phyloP scores from a whole-genome alignment of 2,888 invertebrate genomes.

The Scaptomyza polygonia region DNA sequence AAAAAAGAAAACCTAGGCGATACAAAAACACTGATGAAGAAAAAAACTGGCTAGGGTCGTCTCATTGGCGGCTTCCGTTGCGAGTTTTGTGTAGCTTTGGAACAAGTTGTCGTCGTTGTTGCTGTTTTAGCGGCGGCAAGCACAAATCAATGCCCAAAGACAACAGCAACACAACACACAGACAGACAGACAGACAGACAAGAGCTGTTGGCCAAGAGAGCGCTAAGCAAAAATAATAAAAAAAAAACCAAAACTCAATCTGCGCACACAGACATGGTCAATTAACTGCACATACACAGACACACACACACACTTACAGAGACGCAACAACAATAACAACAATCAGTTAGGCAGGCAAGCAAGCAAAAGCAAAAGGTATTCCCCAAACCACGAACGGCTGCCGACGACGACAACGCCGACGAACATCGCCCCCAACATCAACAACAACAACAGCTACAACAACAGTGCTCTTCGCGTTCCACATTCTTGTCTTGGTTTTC shows the following conservation, averaged over 20 bases:
- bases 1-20: conserved; percentile 42
- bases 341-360: conserved; percentile 1
- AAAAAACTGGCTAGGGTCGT: conserved; percentile 56
- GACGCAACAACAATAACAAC: conserved; percentile 13
- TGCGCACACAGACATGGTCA: conserved; percentile 56
- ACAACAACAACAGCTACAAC: conserved; percentile 24
- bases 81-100: conserved; percentile 55
- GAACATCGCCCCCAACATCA: conserved; percentile 58
- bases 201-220: conserved; percentile 46
- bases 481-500: conserved; percentile 72
- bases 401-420: conserved; percentile 41
- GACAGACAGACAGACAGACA: conserved; percentile 11
- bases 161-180: conserved; percentile 19
- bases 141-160: conserved; percentile 65
- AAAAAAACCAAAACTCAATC: conserved; percentile 26
- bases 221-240: conserved; percentile 31
- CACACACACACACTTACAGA: conserved; percentile 22
- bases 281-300: conserved; percentile 69
- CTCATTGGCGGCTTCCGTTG: conserved; percentile 77
- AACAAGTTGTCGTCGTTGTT: conserved; percentile 56
- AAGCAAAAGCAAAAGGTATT: conserved; percentile 68
- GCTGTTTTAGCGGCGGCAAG: conserved; percentile 48
- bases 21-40: conserved; percentile 11
- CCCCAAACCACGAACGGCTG: conserved; percentile 72
- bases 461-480: conserved; percentile 61